Evolutionary conservation across 2,113 vertebrate genomes (phyloP), one percentile per base, ranked within the genome.

Genomic region (human (Homo sapiens)): DNA sequence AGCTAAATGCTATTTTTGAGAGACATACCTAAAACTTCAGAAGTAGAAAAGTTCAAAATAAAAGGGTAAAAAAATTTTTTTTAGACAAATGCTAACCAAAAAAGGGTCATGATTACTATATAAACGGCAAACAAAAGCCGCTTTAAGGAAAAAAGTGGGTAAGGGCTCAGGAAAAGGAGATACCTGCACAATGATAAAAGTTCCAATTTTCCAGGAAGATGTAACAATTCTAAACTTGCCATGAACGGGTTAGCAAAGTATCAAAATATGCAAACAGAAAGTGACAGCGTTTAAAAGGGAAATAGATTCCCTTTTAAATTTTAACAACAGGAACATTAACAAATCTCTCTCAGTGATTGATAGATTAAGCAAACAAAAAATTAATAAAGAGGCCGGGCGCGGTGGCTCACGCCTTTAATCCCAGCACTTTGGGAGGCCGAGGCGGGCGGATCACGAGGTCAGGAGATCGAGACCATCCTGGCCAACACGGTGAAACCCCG

Each of bases 221-320:
- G 18, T 32, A 76, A 73, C 35, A 50, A 76, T 25, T 85, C 27
- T 43, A 90, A 84, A 96, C 66, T 84, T 93, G 27, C 35, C 61
- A 72, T 52, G 20, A 90, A 68, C 20, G 1, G 20, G 27, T 89
- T 89, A 70, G n/a, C 38, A 45, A 70, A 27, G 35, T 84, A 84
- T 84, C 79, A 59, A 93, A 78, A 40, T 70, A 84, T 76, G 66
- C 78, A 89, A 78, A 93, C 66, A 90, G 70, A 68, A 93, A 81
- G 20, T 86, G 61, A 72, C 40, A 50, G 35, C 50, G 57, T 76
- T 82, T 90, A 48, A 85, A 90, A 79, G 14, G 43, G 27, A 89
- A 68, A 79, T 43, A 79, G 27, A 93, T 52, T 70, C 10, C 23
- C 8, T 72, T 85, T 52, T 45, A 75, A 75, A 43, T 43, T 75